These are phyloP conservation scores for Uromys caudimaculatus DNA, from an alignment of 2,797 vertebrate genomes.

Conservation along the genomic window DNA sequence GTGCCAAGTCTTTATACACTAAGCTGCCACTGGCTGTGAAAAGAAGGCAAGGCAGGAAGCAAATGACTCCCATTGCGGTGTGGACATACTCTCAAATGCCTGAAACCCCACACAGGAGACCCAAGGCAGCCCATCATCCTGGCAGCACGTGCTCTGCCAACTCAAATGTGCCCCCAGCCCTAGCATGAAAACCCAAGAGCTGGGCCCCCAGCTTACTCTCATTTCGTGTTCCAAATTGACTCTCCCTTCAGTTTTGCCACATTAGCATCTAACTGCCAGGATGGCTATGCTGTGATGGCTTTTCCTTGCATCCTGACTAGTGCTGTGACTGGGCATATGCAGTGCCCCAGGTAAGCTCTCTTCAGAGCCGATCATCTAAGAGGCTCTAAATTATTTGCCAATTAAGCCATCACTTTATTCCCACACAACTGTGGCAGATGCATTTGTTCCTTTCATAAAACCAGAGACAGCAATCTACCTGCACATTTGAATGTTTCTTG, in stretches of 20 bases:
- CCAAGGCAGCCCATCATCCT: background rate
- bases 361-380: slow-evolving; percentile 46
- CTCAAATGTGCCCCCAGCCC: slow-evolving; percentile 33
- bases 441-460: background rate
- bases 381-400: slow-evolving; percentile 61
- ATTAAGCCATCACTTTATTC: slow-evolving; percentile 59
- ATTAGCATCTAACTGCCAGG: background rate
- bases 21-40: background rate
- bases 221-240: background rate
- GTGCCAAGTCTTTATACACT: background rate
- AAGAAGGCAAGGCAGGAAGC: background rate
- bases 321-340: background rate
- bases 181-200: slow-evolving; percentile 33
- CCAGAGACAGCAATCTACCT: background rate
- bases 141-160: background rate
- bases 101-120: background rate
- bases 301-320: background rate
- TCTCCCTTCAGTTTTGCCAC: background rate
- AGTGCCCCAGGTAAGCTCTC: slow-evolving; percentile 23
- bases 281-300: slow-evolving; percentile 11
- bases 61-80: background rate
- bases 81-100: background rate
- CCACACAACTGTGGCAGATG: background rate
- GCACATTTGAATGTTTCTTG: background rate
- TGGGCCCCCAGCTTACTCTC: background rate